Evolutionary conservation across 2,797 vertebrate genomes (phyloP).

Genomic region (Chiloscyllium punctatum): DNA sequence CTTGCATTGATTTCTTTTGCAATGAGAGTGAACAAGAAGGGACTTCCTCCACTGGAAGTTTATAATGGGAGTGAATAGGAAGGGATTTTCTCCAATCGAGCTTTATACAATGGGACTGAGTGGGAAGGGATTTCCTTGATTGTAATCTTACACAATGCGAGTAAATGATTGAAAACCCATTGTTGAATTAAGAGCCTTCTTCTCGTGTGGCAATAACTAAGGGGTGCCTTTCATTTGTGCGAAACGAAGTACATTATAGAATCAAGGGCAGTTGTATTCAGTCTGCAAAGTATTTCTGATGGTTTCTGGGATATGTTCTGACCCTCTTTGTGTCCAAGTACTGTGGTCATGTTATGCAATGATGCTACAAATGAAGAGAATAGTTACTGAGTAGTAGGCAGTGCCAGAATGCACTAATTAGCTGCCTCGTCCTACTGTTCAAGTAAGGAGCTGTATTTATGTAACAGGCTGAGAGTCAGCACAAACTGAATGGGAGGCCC

Average conservation of each 20-base stretch:
- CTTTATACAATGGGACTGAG: neutral
- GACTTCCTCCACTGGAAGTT: neutral
- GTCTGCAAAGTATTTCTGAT: neutral
- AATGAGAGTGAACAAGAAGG: neutral
- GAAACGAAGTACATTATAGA: neutral
- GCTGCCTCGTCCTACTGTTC: neutral
- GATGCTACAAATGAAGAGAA: neutral
- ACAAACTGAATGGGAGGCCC: neutral
- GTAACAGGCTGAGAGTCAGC: neutral
- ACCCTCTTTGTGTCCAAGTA: neutral
- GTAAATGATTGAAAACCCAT: neutral
- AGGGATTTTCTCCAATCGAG: neutral
- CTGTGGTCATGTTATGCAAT: neutral
- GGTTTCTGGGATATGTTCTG: neutral
- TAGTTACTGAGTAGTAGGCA: neutral
- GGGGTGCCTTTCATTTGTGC: neutral
- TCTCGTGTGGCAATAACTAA: no score
- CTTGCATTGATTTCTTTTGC: neutral
- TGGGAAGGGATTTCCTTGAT: neutral
- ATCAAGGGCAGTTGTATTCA: neutral
- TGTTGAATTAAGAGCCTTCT: neutral
- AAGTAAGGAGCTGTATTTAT: neutral
- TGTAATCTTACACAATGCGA: neutral
- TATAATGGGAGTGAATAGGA: neutral
- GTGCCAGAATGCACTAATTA: neutral